phyloP scores from a whole-genome alignment of 1,140 invertebrate species.

The Trichomalopsis sarcophagae region DNA sequence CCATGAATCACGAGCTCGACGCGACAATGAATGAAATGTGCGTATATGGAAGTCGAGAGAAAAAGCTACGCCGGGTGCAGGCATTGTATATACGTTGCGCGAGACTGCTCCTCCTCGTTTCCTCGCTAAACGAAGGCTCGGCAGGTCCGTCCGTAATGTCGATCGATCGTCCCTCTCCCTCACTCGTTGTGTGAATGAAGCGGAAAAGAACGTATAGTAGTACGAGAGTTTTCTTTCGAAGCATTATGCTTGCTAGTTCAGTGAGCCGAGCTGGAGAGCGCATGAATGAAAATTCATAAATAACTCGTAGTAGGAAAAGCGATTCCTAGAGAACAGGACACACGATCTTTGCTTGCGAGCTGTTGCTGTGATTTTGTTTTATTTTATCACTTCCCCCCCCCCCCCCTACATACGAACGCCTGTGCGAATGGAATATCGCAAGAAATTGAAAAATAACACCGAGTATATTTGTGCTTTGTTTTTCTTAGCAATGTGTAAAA shows the following conservation, averaged over 20 bases:
- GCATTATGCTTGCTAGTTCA: not conserved
- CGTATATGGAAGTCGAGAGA: not conserved
- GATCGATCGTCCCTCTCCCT: slow-evolving; percentile 10
- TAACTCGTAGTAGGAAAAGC: not conserved
- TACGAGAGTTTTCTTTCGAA: not conserved
- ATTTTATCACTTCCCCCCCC: not conserved
- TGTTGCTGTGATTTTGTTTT: slow-evolving; percentile 2
- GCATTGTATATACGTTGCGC: not conserved
- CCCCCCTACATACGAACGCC: not conserved
- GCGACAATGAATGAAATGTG: slow-evolving; percentile 31
- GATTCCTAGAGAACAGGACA: not conserved
- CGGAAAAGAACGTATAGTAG: not conserved
- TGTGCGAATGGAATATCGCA: not conserved
- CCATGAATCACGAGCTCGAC: slow-evolving; percentile 18
- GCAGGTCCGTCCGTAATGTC: not conserved
- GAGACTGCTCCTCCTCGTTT: not conserved
- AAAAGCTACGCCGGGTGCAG: not conserved
- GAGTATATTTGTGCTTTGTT: not conserved
- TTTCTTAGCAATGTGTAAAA: not conserved
- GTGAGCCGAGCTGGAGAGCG: not conserved
- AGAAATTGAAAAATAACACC: not conserved
- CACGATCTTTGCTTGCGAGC: not conserved
- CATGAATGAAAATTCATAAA: slow-evolving; percentile 36
- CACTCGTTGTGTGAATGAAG: slow-evolving; percentile 8
- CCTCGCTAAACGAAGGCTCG: slow-evolving; percentile 35